phyloP scores from a whole-genome alignment of 1,140 invertebrate genomes.

The Drosophila dunni region DNA sequence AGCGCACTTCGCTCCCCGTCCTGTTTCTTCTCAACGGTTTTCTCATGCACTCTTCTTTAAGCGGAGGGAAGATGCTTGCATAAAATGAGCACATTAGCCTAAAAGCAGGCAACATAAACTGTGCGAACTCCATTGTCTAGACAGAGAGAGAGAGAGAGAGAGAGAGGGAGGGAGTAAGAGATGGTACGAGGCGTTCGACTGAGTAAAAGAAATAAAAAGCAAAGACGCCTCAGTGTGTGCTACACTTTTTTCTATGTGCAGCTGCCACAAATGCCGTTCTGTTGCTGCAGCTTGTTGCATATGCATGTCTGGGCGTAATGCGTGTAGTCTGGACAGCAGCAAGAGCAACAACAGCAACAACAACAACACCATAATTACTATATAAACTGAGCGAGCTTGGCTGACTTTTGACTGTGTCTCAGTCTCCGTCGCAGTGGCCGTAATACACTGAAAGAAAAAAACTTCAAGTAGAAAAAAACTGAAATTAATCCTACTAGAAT shows the following conservation, averaged over 20 bases:
- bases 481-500: too few species aligned
- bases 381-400: conserved; percentile 55
- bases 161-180: background rate
- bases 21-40: too few species aligned
- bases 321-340: conserved; percentile 56
- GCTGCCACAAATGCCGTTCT: conserved; percentile 17
- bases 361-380: conserved; percentile 60
- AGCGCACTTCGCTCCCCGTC: background rate
- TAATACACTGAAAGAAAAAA: too few species aligned
- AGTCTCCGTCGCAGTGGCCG: background rate
- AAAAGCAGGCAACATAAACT: conserved; percentile 54
- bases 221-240: conserved; percentile 36
- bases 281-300: conserved; percentile 56
- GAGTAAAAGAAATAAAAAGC: conserved; percentile 39
- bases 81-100: conserved; percentile 72
- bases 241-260: conserved; percentile 35
- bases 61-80: conserved; percentile 34
- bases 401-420: conserved; percentile 52
- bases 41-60: background rate
- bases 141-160: background rate
- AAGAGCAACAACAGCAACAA: conserved; percentile 6
- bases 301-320: conserved; percentile 55
- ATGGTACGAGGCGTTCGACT: conserved; percentile 44
- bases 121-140: conserved; percentile 21
- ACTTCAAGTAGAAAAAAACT: too few species aligned